Evolutionary conservation across 92 coral and sea anemone species (phyloP).

Genomic region (Ricordea florida): DNA sequence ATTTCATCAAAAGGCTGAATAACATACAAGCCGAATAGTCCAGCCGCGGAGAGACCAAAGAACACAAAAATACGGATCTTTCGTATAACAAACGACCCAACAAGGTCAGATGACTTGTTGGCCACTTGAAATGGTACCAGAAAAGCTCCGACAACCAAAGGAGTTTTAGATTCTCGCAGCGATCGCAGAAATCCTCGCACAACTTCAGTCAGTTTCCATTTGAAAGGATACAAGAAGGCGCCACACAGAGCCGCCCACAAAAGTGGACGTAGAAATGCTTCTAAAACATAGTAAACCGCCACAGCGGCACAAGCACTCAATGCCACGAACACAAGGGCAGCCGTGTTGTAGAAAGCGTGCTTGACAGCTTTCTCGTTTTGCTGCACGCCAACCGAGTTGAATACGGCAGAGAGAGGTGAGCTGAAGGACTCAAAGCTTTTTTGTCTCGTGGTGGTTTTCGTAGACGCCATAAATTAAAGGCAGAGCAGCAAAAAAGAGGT

Average conservation of each 20-base stretch:
- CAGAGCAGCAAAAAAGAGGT: too few relatives aligned
- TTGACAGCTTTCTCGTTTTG: slow-evolving; percentile 86
- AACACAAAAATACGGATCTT: slow-evolving; percentile 65
- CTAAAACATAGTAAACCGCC: slow-evolving; percentile 91
- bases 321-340: slow-evolving; percentile 84
- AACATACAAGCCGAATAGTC: slow-evolving; percentile 67
- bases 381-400: slow-evolving; percentile 60
- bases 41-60: slow-evolving; percentile 46
- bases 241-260: slow-evolving; percentile 99
- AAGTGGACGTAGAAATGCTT: slow-evolving; percentile 91
- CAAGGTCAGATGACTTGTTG: slow-evolving; percentile 76
- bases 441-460: slow-evolving; percentile 72
- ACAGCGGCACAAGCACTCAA: slow-evolving; percentile 92
- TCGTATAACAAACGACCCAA: slow-evolving; percentile 82
- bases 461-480: slow-evolving; percentile 65
- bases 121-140: slow-evolving; percentile 86
- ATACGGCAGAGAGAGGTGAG: slow-evolving; percentile 87
- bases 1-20: slow-evolving; percentile 90
- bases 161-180: slow-evolving; percentile 82
- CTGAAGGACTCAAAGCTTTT: slow-evolving; percentile 78
- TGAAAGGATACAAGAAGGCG: slow-evolving; percentile 94
- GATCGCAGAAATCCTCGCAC: slow-evolving; percentile 87
- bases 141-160: slow-evolving; percentile 84
- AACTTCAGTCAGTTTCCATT: slow-evolving; percentile 77
- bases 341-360: slow-evolving; percentile 94